Conservation (phyloP, 2,888 invertebrate species). For the Pheosia gnoma region DNA sequence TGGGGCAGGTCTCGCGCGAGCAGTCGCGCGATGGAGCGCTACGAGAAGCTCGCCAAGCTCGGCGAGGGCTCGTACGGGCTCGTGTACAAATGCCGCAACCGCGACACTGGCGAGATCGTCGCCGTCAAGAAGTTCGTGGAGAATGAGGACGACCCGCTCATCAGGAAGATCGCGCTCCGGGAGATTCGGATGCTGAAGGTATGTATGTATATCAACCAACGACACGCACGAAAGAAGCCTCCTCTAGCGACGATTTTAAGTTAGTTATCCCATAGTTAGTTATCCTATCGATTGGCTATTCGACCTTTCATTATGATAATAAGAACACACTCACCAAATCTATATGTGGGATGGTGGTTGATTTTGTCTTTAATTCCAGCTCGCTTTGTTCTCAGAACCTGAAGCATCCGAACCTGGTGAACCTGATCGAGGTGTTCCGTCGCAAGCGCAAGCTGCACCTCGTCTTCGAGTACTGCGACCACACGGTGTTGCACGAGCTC, state of each 20-base stretch:
- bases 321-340: too few species aligned
- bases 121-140: slow-evolving; percentile 99
- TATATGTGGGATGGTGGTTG: too few species aligned
- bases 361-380: neutral
- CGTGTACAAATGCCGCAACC: slow-evolving; percentile 97
- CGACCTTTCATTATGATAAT: too few species aligned
- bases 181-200: slow-evolving; percentile 98
- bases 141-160: slow-evolving; percentile 98
- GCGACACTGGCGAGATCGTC: slow-evolving; percentile 96
- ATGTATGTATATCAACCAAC: slow-evolving; percentile 16
- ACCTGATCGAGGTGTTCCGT: slow-evolving; percentile 98
- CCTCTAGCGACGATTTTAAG: too few species aligned
- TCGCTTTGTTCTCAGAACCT: slow-evolving; percentile 89
- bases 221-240: neutral
- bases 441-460: slow-evolving; percentile 97
- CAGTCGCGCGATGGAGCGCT: slow-evolving; percentile 95
- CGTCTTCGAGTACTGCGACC: slow-evolving; percentile 99
- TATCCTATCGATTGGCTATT: too few species aligned
- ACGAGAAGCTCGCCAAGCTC: slow-evolving; percentile 96
- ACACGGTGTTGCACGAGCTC: slow-evolving; percentile 97
- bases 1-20: slow-evolving; percentile 89
- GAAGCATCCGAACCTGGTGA: slow-evolving; percentile 98
- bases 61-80: slow-evolving; percentile 98
- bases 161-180: slow-evolving; percentile 96
- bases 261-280: too few species aligned